These are phyloP conservation scores for Dromiciops gliroides DNA, from an alignment of 2,113 vertebrate species.

Conservation along the genomic window DNA sequence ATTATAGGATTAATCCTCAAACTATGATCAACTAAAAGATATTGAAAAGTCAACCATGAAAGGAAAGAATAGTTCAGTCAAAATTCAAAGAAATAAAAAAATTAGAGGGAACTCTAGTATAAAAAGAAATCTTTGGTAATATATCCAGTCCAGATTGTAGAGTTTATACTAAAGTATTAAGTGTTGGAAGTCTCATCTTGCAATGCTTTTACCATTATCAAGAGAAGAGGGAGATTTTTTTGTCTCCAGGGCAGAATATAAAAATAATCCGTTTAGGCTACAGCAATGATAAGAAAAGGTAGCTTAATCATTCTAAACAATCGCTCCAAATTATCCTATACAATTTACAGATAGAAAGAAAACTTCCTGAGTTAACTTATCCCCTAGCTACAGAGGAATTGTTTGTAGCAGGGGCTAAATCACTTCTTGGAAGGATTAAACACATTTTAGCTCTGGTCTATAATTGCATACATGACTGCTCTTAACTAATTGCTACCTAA, in stretches of 20 bases:
- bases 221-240: neutral
- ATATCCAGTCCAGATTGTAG: neutral
- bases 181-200: slow-evolving; percentile 25
- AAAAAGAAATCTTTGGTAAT: slow-evolving; percentile 3
- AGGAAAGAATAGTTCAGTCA: neutral
- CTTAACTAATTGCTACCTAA: neutral
- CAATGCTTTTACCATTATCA: neutral
- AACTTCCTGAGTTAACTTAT: neutral
- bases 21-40: neutral
- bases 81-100: neutral
- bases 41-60: neutral
- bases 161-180: slow-evolving; percentile 2
- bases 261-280: neutral
- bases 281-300: neutral
- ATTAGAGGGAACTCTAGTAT: neutral
- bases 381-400: neutral
- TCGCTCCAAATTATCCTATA: neutral
- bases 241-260: neutral
- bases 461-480: neutral
- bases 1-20: neutral
- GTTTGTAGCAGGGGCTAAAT: neutral
- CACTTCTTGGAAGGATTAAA: neutral
- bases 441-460: neutral
- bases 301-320: neutral
- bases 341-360: neutral